A percentile compares a stretch with the other conserved stretches of the same genome.
Conservation (phyloP, 2,888 invertebrate genomes). For the Drosophila leonis region DNA sequence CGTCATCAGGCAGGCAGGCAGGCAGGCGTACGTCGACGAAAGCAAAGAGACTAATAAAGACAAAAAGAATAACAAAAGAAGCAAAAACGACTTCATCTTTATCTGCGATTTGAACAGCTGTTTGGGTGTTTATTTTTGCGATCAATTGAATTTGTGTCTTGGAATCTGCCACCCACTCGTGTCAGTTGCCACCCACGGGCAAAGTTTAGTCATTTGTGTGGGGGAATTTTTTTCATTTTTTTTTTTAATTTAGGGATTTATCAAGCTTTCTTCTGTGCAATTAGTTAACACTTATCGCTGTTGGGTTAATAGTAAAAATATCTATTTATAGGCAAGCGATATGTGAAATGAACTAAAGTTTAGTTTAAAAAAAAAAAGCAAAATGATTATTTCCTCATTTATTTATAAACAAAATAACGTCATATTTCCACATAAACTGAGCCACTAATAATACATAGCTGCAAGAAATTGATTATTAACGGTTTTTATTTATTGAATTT, state of each 20-base stretch:
- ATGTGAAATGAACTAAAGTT: slow-evolving; percentile 5
- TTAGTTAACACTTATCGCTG: slow-evolving; percentile 51
- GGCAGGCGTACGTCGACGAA: slow-evolving; percentile 31
- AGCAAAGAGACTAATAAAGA: slow-evolving; percentile 2
- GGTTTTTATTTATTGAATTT: neutral
- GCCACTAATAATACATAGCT: neutral
- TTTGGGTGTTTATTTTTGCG: slow-evolving; percentile 42
- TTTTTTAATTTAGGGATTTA: slow-evolving; percentile 18
- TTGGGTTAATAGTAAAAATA: slow-evolving; percentile 35
- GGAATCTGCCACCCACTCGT: slow-evolving; percentile 36
- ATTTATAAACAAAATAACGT: neutral
- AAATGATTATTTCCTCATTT: neutral
- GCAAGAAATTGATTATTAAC: slow-evolving; percentile 4
- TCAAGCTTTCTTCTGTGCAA: slow-evolving; percentile 60
- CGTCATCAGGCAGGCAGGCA: slow-evolving; percentile 35
- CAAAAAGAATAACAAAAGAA: slow-evolving; percentile 10
- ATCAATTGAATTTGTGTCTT: slow-evolving; percentile 28
- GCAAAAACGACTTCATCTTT: slow-evolving; percentile 36
- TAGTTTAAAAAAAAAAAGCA: neutral
- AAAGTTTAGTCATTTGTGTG: slow-evolving; percentile 34
- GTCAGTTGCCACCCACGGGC: slow-evolving; percentile 11
- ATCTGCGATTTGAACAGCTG: slow-evolving; percentile 62
- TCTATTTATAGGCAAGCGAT: neutral
- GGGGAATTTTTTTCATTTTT: slow-evolving; percentile 24
- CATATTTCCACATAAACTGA: neutral